Percentiles rank a stretch among this genome's conserved stretches.
Evolutionary conservation across 2,113 vertebrate genomes (phyloP).

Genomic region (Cyphomyrus discorhynchus): DNA sequence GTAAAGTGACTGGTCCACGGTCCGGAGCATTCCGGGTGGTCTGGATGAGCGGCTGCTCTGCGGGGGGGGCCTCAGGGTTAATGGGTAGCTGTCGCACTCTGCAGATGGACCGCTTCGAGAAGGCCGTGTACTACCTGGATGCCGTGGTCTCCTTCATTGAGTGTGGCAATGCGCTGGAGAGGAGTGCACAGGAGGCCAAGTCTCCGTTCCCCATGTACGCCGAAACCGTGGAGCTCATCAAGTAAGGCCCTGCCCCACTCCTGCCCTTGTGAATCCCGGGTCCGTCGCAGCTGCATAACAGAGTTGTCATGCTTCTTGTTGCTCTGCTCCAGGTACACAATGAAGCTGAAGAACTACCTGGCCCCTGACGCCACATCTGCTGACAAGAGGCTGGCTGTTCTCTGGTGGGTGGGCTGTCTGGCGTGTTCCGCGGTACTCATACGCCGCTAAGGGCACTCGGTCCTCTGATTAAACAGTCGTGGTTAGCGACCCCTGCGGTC

Average conservation of each 20-base stretch:
- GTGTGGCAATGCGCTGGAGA: slow-evolving; percentile 95
- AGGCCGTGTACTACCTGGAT: slow-evolving; percentile 93
- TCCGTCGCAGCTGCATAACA: background rate
- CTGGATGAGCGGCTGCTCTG: background rate
- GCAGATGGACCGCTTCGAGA: slow-evolving; percentile 87
- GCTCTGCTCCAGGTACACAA: slow-evolving; percentile 77
- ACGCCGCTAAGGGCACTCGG: background rate
- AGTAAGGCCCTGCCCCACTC: slow-evolving; percentile 64
- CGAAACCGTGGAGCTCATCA: slow-evolving; percentile 97
- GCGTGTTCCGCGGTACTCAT: background rate
- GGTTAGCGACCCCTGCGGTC: background rate
- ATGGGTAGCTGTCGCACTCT: background rate
- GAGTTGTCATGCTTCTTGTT: background rate
- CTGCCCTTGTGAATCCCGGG: background rate
- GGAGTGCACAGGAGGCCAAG: slow-evolving; percentile 93
- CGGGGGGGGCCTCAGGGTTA: background rate
- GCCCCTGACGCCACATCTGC: slow-evolving; percentile 91
- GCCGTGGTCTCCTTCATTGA: slow-evolving; percentile 96
- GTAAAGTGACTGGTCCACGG: background rate
- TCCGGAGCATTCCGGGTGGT: background rate
- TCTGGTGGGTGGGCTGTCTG: slow-evolving; percentile 70
- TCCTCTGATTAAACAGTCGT: background rate
- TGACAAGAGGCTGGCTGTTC: slow-evolving; percentile 90
- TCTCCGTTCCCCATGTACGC: slow-evolving; percentile 98
- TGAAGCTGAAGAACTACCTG: slow-evolving; percentile 97